These are phyloP conservation scores for Cyrtorhinus lividipennis DNA, from an alignment of 1,140 invertebrate species.

Conservation along the genomic window DNA sequence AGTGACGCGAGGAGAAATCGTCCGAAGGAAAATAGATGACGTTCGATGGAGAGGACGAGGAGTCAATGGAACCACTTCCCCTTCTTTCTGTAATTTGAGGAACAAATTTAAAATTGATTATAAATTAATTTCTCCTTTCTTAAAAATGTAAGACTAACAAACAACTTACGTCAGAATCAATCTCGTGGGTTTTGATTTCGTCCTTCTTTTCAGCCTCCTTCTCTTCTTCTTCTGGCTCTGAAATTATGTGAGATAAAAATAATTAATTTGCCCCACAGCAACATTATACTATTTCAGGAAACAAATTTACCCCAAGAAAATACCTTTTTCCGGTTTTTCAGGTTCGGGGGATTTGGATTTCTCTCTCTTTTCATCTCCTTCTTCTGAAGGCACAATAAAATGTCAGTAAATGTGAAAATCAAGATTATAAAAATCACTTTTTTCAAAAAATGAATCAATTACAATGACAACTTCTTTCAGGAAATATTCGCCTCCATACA, in stretches of 20 bases:
- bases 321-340: constrained; percentile 9
- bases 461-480: too few relatives aligned
- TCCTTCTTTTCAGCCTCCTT: constrained; percentile 16
- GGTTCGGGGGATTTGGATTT: background rate
- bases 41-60: constrained; percentile 74
- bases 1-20: constrained; percentile 87
- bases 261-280: too few relatives aligned
- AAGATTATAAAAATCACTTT: too few relatives aligned
- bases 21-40: constrained; percentile 90
- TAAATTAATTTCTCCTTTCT: too few relatives aligned
- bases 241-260: constrained; percentile 26
- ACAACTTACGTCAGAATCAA: constrained; percentile 17
- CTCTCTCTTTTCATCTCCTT: constrained; percentile 23
- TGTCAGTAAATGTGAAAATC: too few relatives aligned
- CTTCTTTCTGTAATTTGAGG: constrained; percentile 21
- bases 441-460: too few relatives aligned
- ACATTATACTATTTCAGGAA: constrained; percentile 12
- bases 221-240: constrained; percentile 34
- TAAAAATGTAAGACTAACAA: too few relatives aligned
- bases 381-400: constrained; percentile 21
- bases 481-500: too few relatives aligned
- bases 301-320: background rate
- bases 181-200: constrained; percentile 7
- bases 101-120: too few relatives aligned
- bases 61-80: constrained; percentile 39